Conservation (phyloP, 2,888 invertebrate species). For the Pterostichus niger region DNA sequence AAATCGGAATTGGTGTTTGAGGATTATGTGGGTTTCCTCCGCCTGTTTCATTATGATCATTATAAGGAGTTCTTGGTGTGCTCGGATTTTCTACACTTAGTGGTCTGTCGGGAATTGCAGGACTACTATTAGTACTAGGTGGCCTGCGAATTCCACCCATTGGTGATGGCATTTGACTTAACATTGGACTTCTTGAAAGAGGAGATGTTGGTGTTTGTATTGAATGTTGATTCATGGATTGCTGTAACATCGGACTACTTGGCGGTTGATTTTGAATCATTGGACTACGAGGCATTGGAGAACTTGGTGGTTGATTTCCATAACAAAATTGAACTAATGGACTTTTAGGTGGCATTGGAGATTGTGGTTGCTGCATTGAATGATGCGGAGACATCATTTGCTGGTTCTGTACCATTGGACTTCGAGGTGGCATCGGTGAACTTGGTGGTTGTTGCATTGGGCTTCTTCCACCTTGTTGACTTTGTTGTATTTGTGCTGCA, state of each 20-base stretch:
- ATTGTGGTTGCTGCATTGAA: constrained; percentile 76
- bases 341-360: constrained; percentile 77
- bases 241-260: constrained; percentile 78
- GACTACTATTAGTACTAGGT: constrained; percentile 79
- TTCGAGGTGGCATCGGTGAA: constrained; percentile 80
- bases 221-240: constrained; percentile 74
- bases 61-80: constrained; percentile 78
- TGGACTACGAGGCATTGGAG: constrained; percentile 81
- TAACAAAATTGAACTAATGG: constrained; percentile 73
- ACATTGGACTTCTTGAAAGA: constrained; percentile 75
- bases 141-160: constrained; percentile 79
- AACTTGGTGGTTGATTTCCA: constrained; percentile 78
- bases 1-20: constrained; percentile 81
- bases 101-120: constrained; percentile 81
- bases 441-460: constrained; percentile 77
- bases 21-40: constrained; percentile 80
- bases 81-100: constrained; percentile 81
- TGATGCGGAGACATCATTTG: constrained; percentile 76
- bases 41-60: constrained; percentile 71
- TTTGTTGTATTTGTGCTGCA: constrained; percentile 69
- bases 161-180: constrained; percentile 77
- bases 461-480: constrained; percentile 71
- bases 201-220: constrained; percentile 77
- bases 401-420: constrained; percentile 76
- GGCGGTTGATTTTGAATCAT: constrained; percentile 79